Base-by-base conservation (phyloP, 2,113 vertebrate genomes). In the Serilophus lunatus region DNA sequence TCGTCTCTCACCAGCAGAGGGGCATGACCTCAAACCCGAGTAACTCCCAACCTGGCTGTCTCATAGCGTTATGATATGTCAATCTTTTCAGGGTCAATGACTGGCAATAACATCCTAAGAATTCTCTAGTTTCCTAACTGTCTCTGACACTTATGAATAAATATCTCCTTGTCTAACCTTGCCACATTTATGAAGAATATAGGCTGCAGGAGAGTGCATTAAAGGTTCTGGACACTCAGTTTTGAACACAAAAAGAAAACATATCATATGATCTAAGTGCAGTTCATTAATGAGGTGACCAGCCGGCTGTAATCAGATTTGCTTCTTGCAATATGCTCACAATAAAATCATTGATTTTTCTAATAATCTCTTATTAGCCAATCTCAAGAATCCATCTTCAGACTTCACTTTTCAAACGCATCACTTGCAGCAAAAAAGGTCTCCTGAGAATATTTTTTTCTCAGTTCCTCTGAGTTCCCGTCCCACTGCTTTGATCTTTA, bases 151-250 rank as follows among this genome's bases (percentile, higher is more conserved):
- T 66, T 77, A 85, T 28, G 82, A 95, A 94, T 92, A 90, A 80
- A 66, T 83, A 92, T 90, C 70, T 81, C 82, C 76, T 85, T 82
- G 66, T 38, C 78, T 88, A 88, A 93, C 82, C 82, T 96, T 96
- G 82, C 63, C 42, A 49, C 0, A 0, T 42, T 57, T 92, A 81
- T 79, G 35, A 51, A 77, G 51, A 33, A 28, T 42, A 23, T 35
- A 33, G 56, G 26, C 44, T 92, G 44, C 76, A 86, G 25, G 6
- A 86, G 2, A 14, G n/a, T 31, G 33, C 7, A 29, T 60, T 44
- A 88, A 35, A 44, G 13, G 11, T 35, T 80, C 17, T 44, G 29
- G 65, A 20, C 0, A 0, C 5, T 83, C 20, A 11, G 25, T 59
- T 88, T 70, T 35, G 20, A 77, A 47, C 33, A 63, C 6, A n/a